Evolutionary conservation across 2,113 vertebrate genomes (phyloP).

Genomic region (Hipposideros armiger): DNA sequence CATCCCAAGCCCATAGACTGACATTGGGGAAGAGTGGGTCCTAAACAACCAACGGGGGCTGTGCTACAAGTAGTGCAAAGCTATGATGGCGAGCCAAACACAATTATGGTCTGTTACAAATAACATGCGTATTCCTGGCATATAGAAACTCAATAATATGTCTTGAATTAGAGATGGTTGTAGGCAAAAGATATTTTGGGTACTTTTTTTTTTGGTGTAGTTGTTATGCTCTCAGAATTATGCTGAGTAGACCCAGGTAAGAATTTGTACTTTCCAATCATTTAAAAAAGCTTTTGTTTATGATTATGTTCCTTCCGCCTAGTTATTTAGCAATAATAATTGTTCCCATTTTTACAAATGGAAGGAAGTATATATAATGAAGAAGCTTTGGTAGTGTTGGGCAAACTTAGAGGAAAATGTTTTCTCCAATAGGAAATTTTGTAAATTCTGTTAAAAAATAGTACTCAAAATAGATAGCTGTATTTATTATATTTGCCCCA

Average conservation of each 20-base stretch:
- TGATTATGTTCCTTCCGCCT: not conserved
- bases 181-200: conserved; percentile 23
- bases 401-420: not conserved
- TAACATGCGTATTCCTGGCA: not conserved
- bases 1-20: not conserved
- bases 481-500: conserved; percentile 10
- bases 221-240: not conserved
- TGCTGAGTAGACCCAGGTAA: not conserved
- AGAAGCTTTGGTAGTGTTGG: not conserved
- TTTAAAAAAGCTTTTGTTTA: conserved; percentile 21
- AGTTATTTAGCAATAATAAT: conserved; percentile 12
- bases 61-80: not conserved
- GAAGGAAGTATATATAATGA: not conserved
- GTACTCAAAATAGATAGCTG: not conserved
- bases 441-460: conserved; percentile 32
- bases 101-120: not conserved
- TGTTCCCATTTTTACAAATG: not conserved
- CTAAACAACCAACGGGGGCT: not conserved
- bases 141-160: not conserved
- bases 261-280: not conserved
- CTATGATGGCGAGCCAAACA: not conserved
- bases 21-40: not conserved
- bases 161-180: not conserved
- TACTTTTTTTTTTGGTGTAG: not conserved
- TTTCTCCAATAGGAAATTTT: not conserved